Evolutionary conservation across 1,140 invertebrate genomes (phyloP).

Genomic region (Orchesella cincta): DNA sequence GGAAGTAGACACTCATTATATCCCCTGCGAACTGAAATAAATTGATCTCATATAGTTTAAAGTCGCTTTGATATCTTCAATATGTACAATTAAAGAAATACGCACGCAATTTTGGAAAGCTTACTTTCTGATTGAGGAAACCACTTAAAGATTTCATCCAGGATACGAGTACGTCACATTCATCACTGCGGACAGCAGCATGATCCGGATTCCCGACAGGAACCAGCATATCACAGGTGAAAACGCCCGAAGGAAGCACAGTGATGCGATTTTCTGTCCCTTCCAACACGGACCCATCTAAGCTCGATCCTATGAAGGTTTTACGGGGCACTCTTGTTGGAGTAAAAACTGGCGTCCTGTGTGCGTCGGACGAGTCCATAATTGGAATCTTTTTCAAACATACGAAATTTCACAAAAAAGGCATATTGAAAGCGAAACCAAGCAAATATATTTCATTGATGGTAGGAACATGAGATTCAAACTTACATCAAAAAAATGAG

Average conservation of each 20-base stretch:
- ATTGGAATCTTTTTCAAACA: constrained; percentile 1
- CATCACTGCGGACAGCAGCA: constrained; percentile 7
- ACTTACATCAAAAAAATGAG: constrained; percentile 41
- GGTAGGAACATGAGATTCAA: no score
- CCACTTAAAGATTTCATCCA: not conserved
- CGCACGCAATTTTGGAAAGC: no score
- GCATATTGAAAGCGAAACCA: not conserved
- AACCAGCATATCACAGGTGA: constrained; percentile 25
- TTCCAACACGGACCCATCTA: not conserved
- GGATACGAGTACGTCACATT: not conserved
- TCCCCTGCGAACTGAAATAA: constrained; percentile 25
- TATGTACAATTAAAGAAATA: no score
- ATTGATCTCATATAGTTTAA: not conserved
- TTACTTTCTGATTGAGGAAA: not conserved
- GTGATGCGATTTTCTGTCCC: constrained; percentile 15
- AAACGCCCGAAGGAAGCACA: constrained; percentile 10
- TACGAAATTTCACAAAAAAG: not conserved
- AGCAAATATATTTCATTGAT: not conserved
- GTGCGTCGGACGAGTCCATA: not conserved
- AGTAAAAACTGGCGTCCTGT: not conserved
- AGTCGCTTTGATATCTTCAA: not conserved
- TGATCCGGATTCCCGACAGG: constrained; percentile 37
- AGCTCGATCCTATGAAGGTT: not conserved
- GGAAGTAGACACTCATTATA: constrained; percentile 35
- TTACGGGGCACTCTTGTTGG: not conserved